Conservation (phyloP, 2,797 vertebrate genomes). For the Onychomys torridus region DNA sequence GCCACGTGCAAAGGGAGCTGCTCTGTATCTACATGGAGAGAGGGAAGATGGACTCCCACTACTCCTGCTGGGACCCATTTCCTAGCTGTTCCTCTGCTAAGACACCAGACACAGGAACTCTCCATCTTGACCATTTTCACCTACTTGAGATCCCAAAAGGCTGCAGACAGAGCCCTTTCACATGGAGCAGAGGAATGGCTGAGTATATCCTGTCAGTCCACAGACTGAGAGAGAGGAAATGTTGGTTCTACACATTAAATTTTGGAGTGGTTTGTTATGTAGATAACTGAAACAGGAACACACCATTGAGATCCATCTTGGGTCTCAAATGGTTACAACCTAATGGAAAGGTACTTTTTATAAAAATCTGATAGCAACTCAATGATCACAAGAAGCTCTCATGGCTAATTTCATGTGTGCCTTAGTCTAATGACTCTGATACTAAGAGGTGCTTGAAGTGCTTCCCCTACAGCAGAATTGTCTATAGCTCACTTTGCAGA, state of each 20-base stretch:
- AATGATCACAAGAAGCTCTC: slow-evolving; percentile 32
- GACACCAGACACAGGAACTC: rapidly evolving
- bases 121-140: neutral
- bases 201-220: neutral
- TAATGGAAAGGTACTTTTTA: neutral
- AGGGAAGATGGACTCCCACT: neutral
- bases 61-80: neutral
- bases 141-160: neutral
- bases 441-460: neutral
- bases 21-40: too few relatives aligned
- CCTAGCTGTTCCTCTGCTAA: neutral
- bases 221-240: neutral
- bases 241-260: neutral
- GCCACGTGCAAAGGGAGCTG: neutral
- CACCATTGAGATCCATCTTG: neutral
- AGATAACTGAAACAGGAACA: neutral
- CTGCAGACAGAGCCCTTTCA: neutral
- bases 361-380: slow-evolving; percentile 25
- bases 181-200: neutral
- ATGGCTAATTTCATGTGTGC: neutral
- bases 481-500: neutral
- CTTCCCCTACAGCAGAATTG: neutral
- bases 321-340: neutral
- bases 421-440: neutral
- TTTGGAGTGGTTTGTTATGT: neutral